phyloP scores from a whole-genome alignment of 2,113 vertebrate species.

The Lophius piscatorius region DNA sequence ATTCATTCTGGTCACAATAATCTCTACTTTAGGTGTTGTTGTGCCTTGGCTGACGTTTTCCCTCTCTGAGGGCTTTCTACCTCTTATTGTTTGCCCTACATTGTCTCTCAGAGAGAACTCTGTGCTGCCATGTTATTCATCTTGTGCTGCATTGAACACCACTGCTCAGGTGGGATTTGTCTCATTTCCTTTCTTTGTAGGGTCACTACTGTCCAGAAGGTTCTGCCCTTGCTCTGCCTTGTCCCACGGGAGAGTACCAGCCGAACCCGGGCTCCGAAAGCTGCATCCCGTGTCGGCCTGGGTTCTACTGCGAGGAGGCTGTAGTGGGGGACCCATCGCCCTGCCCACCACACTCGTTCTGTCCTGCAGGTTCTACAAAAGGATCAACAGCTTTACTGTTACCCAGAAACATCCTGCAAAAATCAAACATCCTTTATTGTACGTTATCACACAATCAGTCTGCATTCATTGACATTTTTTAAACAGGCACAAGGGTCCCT shows the following conservation, averaged over 20 bases:
- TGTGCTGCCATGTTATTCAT: not conserved
- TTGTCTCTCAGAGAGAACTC: constrained; percentile 1
- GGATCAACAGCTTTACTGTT: too few relatives aligned
- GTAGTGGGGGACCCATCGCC: constrained; percentile 76
- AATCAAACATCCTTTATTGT: too few relatives aligned
- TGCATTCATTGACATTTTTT: too few relatives aligned
- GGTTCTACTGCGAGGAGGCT: constrained; percentile 88
- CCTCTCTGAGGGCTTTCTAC: too few relatives aligned
- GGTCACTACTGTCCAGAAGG: constrained; percentile 88
- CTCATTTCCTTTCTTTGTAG: constrained; percentile 60
- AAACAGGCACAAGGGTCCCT: constrained; percentile 83
- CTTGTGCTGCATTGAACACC: constrained; percentile 6
- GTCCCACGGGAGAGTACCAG: constrained; percentile 87
- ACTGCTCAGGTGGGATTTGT: not conserved
- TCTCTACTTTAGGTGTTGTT: too few relatives aligned
- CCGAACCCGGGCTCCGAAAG: constrained; percentile 81
- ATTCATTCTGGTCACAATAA: too few relatives aligned
- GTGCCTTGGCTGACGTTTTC: too few relatives aligned
- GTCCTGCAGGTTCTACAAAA: constrained; percentile 82
- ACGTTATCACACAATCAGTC: not conserved
- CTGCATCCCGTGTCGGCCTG: constrained; percentile 86
- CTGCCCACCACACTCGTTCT: constrained; percentile 89
- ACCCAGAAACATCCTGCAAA: too few relatives aligned
- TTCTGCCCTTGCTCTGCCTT: constrained; percentile 78
- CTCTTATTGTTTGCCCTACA: constrained; percentile 6